Conservation (phyloP, 1,140 invertebrate species). For the Drosophila paulistorum region DNA sequence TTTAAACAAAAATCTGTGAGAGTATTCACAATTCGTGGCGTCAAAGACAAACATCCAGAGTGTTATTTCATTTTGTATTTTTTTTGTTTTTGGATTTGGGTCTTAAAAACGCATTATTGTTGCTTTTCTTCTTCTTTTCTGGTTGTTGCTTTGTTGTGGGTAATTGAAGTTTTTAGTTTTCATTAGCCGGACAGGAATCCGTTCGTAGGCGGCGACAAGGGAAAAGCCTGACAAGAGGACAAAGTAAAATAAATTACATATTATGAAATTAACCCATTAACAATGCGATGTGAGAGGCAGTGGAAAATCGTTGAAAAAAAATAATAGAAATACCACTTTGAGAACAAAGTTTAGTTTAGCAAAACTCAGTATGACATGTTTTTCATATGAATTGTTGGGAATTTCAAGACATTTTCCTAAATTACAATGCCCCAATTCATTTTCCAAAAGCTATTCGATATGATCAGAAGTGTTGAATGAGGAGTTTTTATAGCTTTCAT, state of each 20-base stretch:
- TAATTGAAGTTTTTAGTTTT: constrained; percentile 83
- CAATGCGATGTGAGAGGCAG: neutral
- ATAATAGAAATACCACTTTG: too few relatives aligned
- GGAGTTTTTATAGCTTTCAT: too few relatives aligned
- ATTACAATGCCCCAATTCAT: too few relatives aligned
- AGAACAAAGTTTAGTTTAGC: too few relatives aligned
- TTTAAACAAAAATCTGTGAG: neutral
- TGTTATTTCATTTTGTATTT: neutral
- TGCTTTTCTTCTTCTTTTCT: constrained; percentile 10
- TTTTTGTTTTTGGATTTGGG: constrained; percentile 33
- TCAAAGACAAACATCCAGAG: neutral
- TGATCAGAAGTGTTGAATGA: too few relatives aligned
- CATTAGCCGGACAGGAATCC: constrained; percentile 62
- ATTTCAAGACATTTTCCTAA: too few relatives aligned
- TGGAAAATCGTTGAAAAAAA: too few relatives aligned
- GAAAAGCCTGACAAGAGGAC: constrained; percentile 30
- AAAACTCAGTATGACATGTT: too few relatives aligned
- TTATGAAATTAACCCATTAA: constrained; percentile 61
- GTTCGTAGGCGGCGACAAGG: constrained; percentile 48
- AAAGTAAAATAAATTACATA: constrained; percentile 50
- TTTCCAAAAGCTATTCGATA: too few relatives aligned
- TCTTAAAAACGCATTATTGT: constrained; percentile 77
- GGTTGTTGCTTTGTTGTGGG: constrained; percentile 45
- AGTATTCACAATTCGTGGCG: neutral
- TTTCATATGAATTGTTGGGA: too few relatives aligned